These are phyloP conservation scores for Emydoidea blandingii DNA, from an alignment of 2,797 vertebrate genomes.

Conservation along the genomic window DNA sequence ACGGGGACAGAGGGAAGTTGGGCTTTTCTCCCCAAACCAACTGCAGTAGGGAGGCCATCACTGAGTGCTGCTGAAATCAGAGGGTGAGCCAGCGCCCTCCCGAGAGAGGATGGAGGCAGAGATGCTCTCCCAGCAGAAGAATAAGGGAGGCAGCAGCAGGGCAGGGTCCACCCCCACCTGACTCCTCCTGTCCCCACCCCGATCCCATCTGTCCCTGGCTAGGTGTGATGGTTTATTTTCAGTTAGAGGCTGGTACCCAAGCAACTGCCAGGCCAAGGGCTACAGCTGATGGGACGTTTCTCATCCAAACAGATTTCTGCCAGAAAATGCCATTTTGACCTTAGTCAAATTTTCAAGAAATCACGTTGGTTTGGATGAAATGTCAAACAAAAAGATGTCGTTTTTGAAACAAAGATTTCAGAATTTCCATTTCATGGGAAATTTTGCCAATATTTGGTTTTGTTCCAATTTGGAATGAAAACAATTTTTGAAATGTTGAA, in stretches of 20 bases:
- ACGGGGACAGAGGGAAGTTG: background rate
- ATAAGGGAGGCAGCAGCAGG: background rate
- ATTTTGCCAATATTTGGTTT: too few relatives aligned
- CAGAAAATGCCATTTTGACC: background rate
- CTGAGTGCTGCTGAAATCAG: background rate
- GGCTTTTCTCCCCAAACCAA: background rate
- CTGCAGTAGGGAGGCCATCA: background rate
- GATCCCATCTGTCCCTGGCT: background rate
- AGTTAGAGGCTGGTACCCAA: background rate
- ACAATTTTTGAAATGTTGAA: background rate
- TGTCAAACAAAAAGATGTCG: background rate
- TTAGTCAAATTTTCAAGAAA: background rate
- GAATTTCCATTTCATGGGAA: background rate
- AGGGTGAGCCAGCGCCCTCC: background rate
- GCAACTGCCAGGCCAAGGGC: background rate
- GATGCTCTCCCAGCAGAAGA: background rate
- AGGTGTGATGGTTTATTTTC: background rate
- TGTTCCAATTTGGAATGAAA: background rate
- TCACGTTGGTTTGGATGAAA: background rate
- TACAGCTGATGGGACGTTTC: background rate
- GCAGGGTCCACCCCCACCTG: background rate
- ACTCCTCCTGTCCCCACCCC: background rate
- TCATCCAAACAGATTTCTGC: background rate
- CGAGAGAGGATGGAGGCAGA: background rate
- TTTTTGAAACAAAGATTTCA: background rate